phyloP scores from a whole-genome alignment of 2,797 vertebrate genomes.

The Chlorospingus semifuscus region DNA sequence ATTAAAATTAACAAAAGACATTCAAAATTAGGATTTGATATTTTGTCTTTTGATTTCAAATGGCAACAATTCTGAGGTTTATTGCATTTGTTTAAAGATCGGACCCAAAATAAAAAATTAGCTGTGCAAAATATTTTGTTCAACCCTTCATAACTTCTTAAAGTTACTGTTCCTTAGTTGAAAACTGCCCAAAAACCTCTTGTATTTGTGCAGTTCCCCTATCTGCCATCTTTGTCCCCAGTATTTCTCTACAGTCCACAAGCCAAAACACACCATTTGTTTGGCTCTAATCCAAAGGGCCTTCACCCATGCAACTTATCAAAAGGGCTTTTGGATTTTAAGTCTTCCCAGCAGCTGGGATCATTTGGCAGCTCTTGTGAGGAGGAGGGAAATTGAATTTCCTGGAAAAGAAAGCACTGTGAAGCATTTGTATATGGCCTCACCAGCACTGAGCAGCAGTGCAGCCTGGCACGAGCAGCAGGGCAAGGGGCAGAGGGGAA shows the following conservation, averaged over 20 bases:
- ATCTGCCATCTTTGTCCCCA: neutral
- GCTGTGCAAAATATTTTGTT: neutral
- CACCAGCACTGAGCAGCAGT: rapidly evolving
- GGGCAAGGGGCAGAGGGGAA: neutral
- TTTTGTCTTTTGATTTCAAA: neutral
- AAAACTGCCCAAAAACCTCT: neutral
- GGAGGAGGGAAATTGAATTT: neutral
- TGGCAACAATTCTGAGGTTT: neutral
- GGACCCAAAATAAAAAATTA: neutral
- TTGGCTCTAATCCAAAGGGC: neutral
- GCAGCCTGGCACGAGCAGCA: neutral
- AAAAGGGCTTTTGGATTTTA: neutral
- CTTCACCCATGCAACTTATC: neutral
- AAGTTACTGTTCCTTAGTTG: neutral
- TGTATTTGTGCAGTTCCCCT: rapidly evolving
- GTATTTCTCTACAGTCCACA: neutral
- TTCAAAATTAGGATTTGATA: neutral
- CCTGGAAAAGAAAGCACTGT: neutral
- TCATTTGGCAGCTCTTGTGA: neutral
- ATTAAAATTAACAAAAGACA: neutral
- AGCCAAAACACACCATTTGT: neutral
- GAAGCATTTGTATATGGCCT: rapidly evolving
- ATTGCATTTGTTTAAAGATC: neutral
- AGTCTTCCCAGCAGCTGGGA: neutral
- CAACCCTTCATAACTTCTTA: neutral